Base-by-base conservation (phyloP, 2,888 invertebrate genomes). In the Limenitis camilla region DNA sequence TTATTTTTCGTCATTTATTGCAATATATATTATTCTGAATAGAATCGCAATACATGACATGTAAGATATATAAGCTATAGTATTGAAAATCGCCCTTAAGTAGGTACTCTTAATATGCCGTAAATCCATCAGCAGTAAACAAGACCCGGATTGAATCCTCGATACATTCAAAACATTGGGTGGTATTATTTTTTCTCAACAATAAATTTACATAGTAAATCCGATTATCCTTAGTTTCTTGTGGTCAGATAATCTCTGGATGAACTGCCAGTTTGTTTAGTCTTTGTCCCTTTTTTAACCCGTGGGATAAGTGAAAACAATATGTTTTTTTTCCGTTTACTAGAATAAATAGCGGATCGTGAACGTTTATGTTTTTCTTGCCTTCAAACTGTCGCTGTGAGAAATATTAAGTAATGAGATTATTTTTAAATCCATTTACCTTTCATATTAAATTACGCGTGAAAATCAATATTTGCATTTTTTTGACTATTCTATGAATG, bases 131-230 rank as follows among this genome's bases (percentile, higher is more conserved):
- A 74, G 62, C 56, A 65, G 66, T 61, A 68, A 71, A 72, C 68
- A 69, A 61, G 55, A 57, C 64, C 66, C 70, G 56, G 52, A 59
- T 62, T 63, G 67, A 61, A 62, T 58, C 58, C 53, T 57, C 55
- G 61, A 61, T 64, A 57, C 60, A n/a, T 58, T 58, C 58, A 57
- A 60, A 60, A 56, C 55, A 57, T 72, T 71, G 73, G 74, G 72
- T 68, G 72, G 78, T 75, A 78, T 81, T 76, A 67, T 44, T 59
- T 61, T 60, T 67, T 67, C 64, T 54, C 63, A 72, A 79, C 78
- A 81, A 79, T 74, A 74, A 69, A 67, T 72, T 76, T 74, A 78
- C 75, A 76, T 71, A 72, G 74, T 68, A 77, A 81, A 82, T 81
- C 77, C 76, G 78, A 79, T 82, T 82, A 81, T 68, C 73, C 75